Conservation (phyloP, 2,797 vertebrate species). For the Mormyrus hasselquistii region DNA sequence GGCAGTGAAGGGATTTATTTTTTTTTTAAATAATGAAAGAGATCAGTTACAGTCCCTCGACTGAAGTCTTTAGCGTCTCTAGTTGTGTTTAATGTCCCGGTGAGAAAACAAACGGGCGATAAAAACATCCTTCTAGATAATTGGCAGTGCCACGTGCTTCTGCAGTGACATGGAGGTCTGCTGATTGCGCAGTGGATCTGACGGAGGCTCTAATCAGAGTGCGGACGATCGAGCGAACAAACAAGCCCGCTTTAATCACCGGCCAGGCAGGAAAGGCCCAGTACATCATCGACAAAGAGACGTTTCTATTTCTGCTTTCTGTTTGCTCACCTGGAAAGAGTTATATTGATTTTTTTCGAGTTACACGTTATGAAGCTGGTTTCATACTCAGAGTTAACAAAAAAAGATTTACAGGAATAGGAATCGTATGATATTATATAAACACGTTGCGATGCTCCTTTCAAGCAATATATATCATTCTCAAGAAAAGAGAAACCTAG, state of each 20-base stretch:
- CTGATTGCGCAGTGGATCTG: not conserved
- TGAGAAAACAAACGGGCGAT: not conserved
- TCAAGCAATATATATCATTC: not conserved
- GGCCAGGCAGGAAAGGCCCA: not conserved
- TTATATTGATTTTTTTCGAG: not conserved
- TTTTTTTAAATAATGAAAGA: slow-evolving; percentile 6
- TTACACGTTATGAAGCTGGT: not conserved
- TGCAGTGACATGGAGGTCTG: not conserved
- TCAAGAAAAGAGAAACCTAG: not conserved
- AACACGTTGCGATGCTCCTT: not conserved
- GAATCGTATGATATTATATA: not conserved
- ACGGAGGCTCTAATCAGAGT: not conserved
- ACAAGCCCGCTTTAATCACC: not conserved
- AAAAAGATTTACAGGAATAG: not conserved
- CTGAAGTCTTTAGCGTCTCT: not conserved
- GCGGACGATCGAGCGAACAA: not conserved
- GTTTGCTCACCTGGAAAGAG: not conserved
- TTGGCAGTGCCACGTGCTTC: not conserved
- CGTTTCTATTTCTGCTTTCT: not conserved
- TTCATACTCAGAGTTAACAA: not conserved
- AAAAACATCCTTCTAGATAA: slow-evolving; percentile 6
- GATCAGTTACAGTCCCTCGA: not conserved
- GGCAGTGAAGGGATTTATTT: not conserved
- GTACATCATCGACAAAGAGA: not conserved
- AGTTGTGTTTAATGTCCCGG: not conserved